A percentile compares a stretch with the other conserved stretches of the same genome.
These are phyloP conservation scores for Apodemus speciosus DNA, from an alignment of 2,113 vertebrate genomes.

Conservation along the genomic window DNA sequence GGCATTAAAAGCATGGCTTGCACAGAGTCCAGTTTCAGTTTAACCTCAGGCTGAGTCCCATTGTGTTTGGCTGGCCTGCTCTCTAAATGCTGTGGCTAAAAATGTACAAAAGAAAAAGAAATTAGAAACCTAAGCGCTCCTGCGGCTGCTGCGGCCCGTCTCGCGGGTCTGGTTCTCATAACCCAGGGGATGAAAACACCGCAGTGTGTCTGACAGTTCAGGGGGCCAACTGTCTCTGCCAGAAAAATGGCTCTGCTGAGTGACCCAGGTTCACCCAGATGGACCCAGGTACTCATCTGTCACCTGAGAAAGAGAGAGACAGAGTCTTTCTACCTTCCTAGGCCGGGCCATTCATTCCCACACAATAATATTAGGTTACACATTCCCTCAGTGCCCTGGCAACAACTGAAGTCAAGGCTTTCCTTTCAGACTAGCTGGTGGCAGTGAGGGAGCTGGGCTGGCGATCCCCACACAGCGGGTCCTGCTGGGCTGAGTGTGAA, in stretches of 20 bases:
- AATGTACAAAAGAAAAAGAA: neutral
- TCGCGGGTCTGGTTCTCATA: neutral
- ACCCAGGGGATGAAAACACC: neutral
- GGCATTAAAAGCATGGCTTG: neutral
- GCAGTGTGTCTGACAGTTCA: neutral
- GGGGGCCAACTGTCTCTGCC: neutral
- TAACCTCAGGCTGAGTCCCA: neutral
- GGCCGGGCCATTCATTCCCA: neutral
- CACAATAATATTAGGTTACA: conserved; percentile 34
- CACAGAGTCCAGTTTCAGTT: neutral
- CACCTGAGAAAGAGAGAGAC: conserved; percentile 21
- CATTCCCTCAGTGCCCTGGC: neutral
- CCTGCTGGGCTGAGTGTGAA: no score
- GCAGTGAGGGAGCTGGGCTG: neutral
- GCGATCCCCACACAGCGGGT: neutral
- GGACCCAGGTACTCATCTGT: neutral
- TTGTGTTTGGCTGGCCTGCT: neutral
- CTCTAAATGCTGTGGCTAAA: neutral
- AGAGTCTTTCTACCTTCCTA: neutral
- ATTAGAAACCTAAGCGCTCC: neutral
- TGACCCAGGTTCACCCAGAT: neutral
- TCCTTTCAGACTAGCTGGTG: conserved; percentile 5
- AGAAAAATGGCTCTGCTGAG: neutral
- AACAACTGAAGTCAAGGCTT: neutral
- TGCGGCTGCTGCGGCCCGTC: neutral